Evolutionary conservation across 2,888 invertebrate species (phyloP).

Genomic region (Ptycholaimellus sp.): DNA sequence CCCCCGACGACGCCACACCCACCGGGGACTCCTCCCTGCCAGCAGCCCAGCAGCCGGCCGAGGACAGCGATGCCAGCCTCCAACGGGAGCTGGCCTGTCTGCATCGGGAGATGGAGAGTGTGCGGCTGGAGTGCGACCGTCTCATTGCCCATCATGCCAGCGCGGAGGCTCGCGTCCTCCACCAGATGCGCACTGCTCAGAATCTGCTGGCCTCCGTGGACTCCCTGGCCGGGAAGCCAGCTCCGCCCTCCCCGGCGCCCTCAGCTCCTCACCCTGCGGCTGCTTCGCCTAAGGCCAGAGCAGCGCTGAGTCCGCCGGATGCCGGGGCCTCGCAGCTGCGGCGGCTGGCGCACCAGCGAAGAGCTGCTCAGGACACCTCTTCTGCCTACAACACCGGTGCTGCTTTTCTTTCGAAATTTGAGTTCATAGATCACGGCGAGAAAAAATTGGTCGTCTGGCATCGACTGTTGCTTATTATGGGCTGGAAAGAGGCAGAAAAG

Average conservation of each 20-base stretch:
- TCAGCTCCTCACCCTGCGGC: too few relatives aligned
- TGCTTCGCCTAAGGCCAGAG: too few relatives aligned
- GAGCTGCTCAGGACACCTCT: constrained; percentile 38
- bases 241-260: background rate
- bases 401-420: too few relatives aligned
- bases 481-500: too few relatives aligned
- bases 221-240: background rate
- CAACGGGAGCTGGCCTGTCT: constrained; percentile 33
- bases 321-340: background rate
- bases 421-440: too few relatives aligned
- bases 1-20: too few relatives aligned
- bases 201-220: constrained; percentile 4
- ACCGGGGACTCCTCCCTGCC: too few relatives aligned
- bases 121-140: constrained; percentile 35
- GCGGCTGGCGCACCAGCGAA: background rate
- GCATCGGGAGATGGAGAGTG: constrained; percentile 38
- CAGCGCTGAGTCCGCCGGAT: background rate
- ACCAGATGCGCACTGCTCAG: constrained; percentile 8
- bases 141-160: constrained; percentile 26
- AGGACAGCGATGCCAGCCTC: constrained; percentile 3
- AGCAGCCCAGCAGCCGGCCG: too few relatives aligned
- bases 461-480: too few relatives aligned
- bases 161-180: constrained; percentile 14
- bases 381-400: constrained; percentile 47
- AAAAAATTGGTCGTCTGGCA: too few relatives aligned